Conservation (phyloP, 2,888 invertebrate genomes). For the Germaria angustata region DNA sequence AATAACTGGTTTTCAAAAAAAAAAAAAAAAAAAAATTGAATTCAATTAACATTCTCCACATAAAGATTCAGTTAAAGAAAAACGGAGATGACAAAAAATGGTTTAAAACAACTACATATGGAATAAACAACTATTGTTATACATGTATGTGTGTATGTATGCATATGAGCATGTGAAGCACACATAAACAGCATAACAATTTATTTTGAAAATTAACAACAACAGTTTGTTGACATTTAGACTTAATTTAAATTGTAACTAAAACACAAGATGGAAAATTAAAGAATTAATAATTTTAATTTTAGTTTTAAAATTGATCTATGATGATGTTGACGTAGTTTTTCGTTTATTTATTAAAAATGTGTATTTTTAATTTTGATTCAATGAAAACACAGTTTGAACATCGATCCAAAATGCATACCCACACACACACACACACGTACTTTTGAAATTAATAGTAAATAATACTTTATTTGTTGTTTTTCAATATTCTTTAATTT, state of each 20-base stretch:
- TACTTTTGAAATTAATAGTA: background rate
- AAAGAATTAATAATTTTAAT: slow-evolving; percentile 11
- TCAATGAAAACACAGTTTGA: background rate
- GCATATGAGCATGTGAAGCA: background rate
- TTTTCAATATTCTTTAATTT: slow-evolving; percentile 19
- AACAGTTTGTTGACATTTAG: background rate
- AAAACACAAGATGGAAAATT: background rate
- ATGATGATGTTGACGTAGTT: slow-evolving; percentile 66
- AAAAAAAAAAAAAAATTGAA: too few relatives aligned
- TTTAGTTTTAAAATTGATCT: slow-evolving; percentile 17
- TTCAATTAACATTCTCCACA: slow-evolving; percentile 6
- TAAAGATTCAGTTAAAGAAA: background rate
- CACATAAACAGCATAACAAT: slow-evolving; percentile 1
- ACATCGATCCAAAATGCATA: background rate
- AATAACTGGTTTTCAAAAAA: slow-evolving; percentile 50
- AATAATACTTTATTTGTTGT: background rate
- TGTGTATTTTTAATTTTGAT: background rate
- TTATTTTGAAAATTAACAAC: slow-evolving; percentile 1
- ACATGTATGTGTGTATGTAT: background rate
- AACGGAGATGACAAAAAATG: slow-evolving; percentile 1
- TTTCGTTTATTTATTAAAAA: slow-evolving; percentile 11
- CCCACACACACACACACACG: background rate
- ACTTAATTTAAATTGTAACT: background rate
- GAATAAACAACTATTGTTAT: slow-evolving; percentile 20
- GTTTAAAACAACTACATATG: slow-evolving; percentile 16